These are phyloP conservation scores for Pandion haliaetus DNA, from an alignment of 2,113 vertebrate genomes.

Conservation along the genomic window DNA sequence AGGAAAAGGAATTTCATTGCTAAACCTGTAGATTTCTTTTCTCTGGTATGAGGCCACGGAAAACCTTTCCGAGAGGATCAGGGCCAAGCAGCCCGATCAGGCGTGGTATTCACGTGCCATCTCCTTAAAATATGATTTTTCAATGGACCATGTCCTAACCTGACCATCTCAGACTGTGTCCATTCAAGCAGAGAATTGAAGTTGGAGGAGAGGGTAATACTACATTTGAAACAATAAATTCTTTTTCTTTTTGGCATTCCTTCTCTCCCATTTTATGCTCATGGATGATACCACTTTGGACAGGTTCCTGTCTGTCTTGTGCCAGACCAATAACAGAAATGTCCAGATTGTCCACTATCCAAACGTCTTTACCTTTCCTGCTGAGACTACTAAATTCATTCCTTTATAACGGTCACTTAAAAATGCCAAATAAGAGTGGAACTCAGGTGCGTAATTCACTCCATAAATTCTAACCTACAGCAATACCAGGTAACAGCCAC, in stretches of 20 bases:
- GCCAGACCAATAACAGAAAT: background rate
- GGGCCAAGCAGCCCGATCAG: background rate
- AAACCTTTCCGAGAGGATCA: background rate
- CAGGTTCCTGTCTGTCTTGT: background rate
- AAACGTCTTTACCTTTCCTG: background rate
- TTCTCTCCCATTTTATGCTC: background rate
- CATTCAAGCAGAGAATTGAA: background rate
- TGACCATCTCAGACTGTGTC: background rate
- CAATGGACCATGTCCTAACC: background rate
- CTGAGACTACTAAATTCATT: background rate
- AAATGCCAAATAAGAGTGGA: background rate
- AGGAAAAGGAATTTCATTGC: background rate
- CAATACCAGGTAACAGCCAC: background rate
- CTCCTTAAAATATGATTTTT: background rate
- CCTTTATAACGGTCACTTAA: background rate
- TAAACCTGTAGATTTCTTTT: background rate
- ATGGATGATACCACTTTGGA: background rate
- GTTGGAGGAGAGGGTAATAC: background rate
- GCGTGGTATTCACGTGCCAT: background rate
- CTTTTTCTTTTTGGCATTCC: background rate
- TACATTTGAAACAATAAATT: background rate
- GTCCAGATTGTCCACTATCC: background rate
- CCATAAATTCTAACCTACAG: background rate
- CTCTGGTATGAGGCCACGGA: background rate
- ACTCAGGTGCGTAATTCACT: background rate